Percentiles rank a stretch among this genome's conserved stretches.
Conservation (phyloP, 2,888 invertebrate genomes). For the Neoascia interrupta region DNA sequence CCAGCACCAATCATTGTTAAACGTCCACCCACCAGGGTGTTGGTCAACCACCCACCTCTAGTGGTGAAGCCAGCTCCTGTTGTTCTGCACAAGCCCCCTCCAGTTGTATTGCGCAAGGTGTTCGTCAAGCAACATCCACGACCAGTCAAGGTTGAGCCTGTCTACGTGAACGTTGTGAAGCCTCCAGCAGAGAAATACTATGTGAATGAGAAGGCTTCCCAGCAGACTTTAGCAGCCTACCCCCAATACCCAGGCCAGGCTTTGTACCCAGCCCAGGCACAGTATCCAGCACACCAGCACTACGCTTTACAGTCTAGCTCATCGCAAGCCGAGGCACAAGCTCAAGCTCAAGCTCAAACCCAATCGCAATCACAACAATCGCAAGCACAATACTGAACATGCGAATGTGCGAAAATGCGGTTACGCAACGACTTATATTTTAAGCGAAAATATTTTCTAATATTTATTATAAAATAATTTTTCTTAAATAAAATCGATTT, state of each 20-base stretch:
- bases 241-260: background rate
- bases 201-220: slow-evolving; percentile 76
- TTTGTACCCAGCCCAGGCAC: background rate
- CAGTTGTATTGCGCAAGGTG: slow-evolving; percentile 78
- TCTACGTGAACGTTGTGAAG: slow-evolving; percentile 78
- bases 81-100: slow-evolving; percentile 79
- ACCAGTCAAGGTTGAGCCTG: slow-evolving; percentile 78
- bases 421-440: background rate
- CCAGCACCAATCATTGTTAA: slow-evolving; percentile 78
- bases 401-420: background rate
- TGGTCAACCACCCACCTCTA: slow-evolving; percentile 78
- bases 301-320: slow-evolving; percentile 17
- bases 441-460: slow-evolving; percentile 31
- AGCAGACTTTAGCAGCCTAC: background rate
- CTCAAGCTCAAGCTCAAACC: background rate
- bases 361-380: background rate
- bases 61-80: slow-evolving; percentile 79
- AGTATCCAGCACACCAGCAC: slow-evolving; percentile 2
- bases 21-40: slow-evolving; percentile 78
- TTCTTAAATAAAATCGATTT: slow-evolving; percentile 51
- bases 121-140: slow-evolving; percentile 77
- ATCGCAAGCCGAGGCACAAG: background rate
- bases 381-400: background rate
- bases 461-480: slow-evolving; percentile 56
- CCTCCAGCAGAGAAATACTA: slow-evolving; percentile 79